Percentiles rank a stretch among this genome's conserved stretches.
Evolutionary conservation across 1,140 invertebrate genomes (phyloP).

Genomic region (Tenebrio molitor): DNA sequence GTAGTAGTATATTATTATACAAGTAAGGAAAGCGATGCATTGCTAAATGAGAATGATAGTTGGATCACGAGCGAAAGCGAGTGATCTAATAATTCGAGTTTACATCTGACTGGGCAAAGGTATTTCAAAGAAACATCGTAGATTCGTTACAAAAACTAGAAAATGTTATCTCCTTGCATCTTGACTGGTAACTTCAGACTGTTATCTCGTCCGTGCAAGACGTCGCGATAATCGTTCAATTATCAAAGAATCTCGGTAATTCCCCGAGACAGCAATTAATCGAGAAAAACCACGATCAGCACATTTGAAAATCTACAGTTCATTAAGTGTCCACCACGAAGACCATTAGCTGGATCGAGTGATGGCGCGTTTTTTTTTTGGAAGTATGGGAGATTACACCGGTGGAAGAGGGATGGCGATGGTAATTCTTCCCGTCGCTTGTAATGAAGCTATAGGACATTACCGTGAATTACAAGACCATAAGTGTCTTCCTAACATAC

Average conservation of each 20-base stretch:
- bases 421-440: slow-evolving; percentile 23
- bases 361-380: background rate
- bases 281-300: slow-evolving; percentile 8
- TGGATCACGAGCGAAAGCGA: too few species aligned
- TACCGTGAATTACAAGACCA: slow-evolving; percentile 55
- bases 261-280: background rate
- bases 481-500: slow-evolving; percentile 54
- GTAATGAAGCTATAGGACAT: slow-evolving; percentile 51
- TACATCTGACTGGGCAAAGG: too few species aligned
- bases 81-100: too few species aligned
- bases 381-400: background rate
- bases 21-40: too few species aligned
- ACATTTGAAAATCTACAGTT: slow-evolving; percentile 43
- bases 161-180: too few species aligned
- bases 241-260: background rate
- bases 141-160: too few species aligned
- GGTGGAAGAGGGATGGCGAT: slow-evolving; percentile 22
- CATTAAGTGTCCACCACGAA: slow-evolving; percentile 40
- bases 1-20: too few species aligned
- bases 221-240: slow-evolving; percentile 14
- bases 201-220: background rate
- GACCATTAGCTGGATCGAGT: background rate
- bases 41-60: too few species aligned
- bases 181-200: too few species aligned
- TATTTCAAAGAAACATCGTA: too few species aligned